Percentiles rank a stretch among this genome's conserved stretches.
phyloP scores from a whole-genome alignment of 1,140 invertebrate species.

The Patella vulgata region DNA sequence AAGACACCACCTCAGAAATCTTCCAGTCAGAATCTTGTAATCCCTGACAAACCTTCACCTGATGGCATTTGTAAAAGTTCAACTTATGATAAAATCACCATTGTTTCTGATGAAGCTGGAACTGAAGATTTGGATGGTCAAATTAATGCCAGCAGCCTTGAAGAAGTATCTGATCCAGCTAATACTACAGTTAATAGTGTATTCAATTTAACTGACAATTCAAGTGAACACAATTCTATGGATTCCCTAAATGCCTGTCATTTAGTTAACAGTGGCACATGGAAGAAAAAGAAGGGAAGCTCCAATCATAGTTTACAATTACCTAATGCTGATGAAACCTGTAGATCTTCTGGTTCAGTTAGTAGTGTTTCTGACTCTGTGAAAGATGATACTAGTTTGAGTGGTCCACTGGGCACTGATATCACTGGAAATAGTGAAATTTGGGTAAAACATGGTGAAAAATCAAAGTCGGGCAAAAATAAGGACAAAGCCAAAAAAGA shows the following conservation, averaged over 20 bases:
- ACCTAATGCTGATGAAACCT: constrained; percentile 58
- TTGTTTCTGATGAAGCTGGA: constrained; percentile 4
- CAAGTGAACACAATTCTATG: background rate
- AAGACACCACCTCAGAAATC: constrained; percentile 13
- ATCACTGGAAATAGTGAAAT: no score
- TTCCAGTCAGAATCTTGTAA: constrained; percentile 14
- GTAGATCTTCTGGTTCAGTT: constrained; percentile 29
- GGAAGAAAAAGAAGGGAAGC: constrained; percentile 50
- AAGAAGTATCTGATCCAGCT: background rate
- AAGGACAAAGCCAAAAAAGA: constrained; percentile 12
- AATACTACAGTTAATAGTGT: background rate
- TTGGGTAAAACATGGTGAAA: background rate
- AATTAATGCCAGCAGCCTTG: background rate
- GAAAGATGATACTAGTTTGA: constrained; percentile 2
- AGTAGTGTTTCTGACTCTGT: constrained; percentile 16
- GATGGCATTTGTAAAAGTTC: constrained; percentile 48
- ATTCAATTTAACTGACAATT: background rate
- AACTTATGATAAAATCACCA: constrained; percentile 54
- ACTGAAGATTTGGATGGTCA: background rate
- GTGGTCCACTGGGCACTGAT: background rate
- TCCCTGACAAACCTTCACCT: constrained; percentile 17
- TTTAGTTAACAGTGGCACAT: constrained; percentile 43
- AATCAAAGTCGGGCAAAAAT: background rate
- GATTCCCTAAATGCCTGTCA: background rate
- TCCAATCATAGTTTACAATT: constrained; percentile 31